Percentiles rank a stretch among this genome's conserved stretches.
Conservation (phyloP, 1,140 invertebrate species). For the Drosophila sechellia region DNA sequence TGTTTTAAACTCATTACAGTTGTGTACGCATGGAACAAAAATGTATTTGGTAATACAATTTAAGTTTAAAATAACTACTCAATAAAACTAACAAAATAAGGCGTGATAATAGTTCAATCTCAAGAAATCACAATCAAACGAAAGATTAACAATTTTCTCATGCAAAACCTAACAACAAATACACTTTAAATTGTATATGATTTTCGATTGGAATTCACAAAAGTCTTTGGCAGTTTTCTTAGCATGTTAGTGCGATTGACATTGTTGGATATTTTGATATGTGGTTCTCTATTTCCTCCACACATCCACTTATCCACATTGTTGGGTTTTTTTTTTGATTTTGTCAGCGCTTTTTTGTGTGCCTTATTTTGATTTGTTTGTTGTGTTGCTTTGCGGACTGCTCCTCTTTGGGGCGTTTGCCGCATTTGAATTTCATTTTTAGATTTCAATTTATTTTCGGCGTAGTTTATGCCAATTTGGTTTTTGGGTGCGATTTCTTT, state of each 20-base stretch:
- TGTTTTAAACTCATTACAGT: conserved; percentile 10
- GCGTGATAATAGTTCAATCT: too few species aligned
- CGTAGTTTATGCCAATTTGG: conserved; percentile 79
- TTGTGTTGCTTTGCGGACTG: conserved; percentile 28
- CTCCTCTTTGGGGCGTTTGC: conserved; percentile 40
- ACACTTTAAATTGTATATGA: not conserved
- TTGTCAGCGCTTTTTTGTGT: conserved; percentile 10
- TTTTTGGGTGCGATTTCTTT: conserved; percentile 76
- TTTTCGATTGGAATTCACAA: not conserved
- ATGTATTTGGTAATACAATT: not conserved
- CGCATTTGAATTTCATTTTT: conserved; percentile 78
- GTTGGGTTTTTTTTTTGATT: conserved; percentile 34
- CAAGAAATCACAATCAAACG: too few species aligned
- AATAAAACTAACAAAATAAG: too few species aligned
- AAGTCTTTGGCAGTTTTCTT: not conserved
- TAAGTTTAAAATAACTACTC: not conserved
- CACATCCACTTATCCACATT: conserved; percentile 9
- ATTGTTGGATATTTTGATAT: conserved; percentile 18
- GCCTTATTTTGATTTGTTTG: conserved; percentile 56
- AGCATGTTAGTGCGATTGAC: conserved; percentile 12
- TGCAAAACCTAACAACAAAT: not conserved
- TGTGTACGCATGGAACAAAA: too few species aligned
- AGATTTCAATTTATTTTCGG: conserved; percentile 79
- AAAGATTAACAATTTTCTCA: too few species aligned
- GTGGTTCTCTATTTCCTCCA: conserved; percentile 19